Conservation (phyloP, 2,113 vertebrate species). For the Ibidorhyncha struthersii region DNA sequence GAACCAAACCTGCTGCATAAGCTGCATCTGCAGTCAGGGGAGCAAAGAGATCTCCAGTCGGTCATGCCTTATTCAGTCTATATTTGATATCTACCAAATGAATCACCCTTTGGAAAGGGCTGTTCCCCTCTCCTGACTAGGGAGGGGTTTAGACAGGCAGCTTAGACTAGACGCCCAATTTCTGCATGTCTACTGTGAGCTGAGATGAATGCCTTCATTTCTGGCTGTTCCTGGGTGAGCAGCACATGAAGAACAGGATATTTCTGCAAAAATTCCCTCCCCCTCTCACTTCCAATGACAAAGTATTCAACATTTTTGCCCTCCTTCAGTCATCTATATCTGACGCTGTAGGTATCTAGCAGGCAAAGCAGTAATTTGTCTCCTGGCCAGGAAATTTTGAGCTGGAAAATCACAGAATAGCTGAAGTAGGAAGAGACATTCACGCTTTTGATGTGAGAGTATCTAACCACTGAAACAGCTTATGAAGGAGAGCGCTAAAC, state of each 20-base stretch:
- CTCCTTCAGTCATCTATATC: not conserved
- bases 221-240: not conserved
- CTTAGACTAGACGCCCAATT: not conserved
- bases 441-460: not conserved
- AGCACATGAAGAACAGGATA: not conserved
- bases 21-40: too few species aligned
- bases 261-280: not conserved
- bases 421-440: not conserved
- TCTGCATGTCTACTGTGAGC: not conserved
- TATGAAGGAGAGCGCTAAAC: not conserved
- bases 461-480: not conserved
- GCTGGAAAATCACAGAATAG: not conserved
- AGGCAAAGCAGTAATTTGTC: not conserved
- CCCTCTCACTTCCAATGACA: not conserved
- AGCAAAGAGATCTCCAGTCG: too few species aligned
- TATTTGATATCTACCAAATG: too few species aligned
- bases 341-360: not conserved
- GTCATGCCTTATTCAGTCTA: too few species aligned
- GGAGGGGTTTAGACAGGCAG: not conserved
- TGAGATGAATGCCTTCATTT: not conserved
- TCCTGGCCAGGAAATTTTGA: not conserved
- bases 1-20: too few species aligned
- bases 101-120: too few species aligned
- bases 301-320: not conserved
- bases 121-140: too few species aligned